Base-by-base conservation (phyloP, 2,888 invertebrate genomes). In the Oscheius sp. region DNA sequence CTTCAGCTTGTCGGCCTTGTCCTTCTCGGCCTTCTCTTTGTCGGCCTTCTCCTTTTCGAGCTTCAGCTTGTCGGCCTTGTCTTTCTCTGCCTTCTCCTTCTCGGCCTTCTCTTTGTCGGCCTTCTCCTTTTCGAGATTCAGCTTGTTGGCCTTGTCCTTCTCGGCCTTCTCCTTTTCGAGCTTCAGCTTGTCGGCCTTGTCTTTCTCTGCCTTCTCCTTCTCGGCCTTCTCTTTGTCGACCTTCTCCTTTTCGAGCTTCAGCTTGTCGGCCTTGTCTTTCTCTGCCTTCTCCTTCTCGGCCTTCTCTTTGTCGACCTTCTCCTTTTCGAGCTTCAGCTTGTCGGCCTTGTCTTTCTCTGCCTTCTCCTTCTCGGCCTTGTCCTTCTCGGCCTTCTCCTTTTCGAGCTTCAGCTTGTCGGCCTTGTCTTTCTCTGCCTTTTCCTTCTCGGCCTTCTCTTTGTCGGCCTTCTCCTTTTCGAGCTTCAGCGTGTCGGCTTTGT, bases 381-480 rank as follows among this genome's bases (percentile, higher is more conserved):
- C 49, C 46, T 64, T 64, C 1, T 64, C 64, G 27, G 49, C 46
- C 46, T 64, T 64, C 21, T 46, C 46, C 64, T 64, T 64, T 16
- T 64, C 64, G 27, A 23, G 21, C 49, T 64, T 64, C 23, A 25
- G 25, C 27, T 64, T 64, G 46, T 64, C 64, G 16, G 49, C 6
- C 49, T 64, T 64, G 6, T 25, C 23, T 0, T 64, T 64, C 9
- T 25, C 64, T 2, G 64, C 64, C 46, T 64, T 64, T 9, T 64
- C 64, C 64, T 64, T 64, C 64, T 64, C 64, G 46, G 46, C 16
- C 64, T 64, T 46, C 2, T 49, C 49, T 25, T 64, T 64, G 0
- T 64, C 64, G 27, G 64, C 64, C 64, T 64, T 64, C 27, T 46
- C 46, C 64, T 64, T 64, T 3, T 64, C 64, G 49, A 46, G 21